Conservation (phyloP, 2,113 vertebrate genomes). For the Quiscalus mexicanus region DNA sequence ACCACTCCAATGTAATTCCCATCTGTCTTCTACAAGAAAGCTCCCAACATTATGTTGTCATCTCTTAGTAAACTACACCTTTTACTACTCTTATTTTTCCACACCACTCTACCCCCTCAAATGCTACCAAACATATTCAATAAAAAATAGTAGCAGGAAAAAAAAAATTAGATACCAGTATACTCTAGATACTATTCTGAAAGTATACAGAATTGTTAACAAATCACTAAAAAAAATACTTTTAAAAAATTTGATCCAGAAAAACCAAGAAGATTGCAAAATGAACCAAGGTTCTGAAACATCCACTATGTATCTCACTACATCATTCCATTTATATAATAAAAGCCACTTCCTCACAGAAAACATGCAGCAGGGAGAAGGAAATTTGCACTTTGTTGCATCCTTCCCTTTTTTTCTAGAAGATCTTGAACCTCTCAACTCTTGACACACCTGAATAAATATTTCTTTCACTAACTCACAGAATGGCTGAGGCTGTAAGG, state of each 20-base stretch:
- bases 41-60: background rate
- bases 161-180: background rate
- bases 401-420: background rate
- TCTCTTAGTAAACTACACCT: background rate
- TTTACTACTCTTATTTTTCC: background rate
- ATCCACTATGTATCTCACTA: background rate
- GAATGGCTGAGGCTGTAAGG: background rate
- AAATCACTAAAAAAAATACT: background rate
- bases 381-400: background rate
- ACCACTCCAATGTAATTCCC: background rate
- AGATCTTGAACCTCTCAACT: background rate
- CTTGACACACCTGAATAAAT: background rate
- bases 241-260: background rate
- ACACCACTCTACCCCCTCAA: fast-evolving
- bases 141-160: background rate
- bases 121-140: background rate
- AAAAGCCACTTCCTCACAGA: background rate
- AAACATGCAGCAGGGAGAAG: background rate
- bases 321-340: background rate
- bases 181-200: background rate
- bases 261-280: background rate
- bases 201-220: background rate
- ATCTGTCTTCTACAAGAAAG: background rate
- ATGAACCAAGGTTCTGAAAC: background rate
- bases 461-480: background rate